Evolutionary conservation across 1,140 invertebrate genomes (phyloP), one percentile per base, ranked within the genome.

Genomic region (Diorhabda carinulata): DNA sequence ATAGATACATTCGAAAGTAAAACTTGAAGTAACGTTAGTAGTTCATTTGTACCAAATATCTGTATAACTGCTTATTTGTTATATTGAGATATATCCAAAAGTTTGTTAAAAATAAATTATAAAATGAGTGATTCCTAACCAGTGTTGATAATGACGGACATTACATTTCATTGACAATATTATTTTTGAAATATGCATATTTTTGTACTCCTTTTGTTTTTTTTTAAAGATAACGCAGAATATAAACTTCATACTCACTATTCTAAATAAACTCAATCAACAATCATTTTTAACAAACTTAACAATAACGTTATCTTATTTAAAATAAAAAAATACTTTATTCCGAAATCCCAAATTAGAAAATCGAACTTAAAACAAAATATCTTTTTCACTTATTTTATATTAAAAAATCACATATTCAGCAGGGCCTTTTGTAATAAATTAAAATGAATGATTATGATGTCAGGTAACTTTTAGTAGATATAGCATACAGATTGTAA

Each of bases 181-280:
- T 52, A 8, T 45, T 40, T 9, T 63, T 44, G 42, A 63, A 63
- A 63, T 63, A 63, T 63, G 61, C 45, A 63, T 63, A 25, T 44
- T 63, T 63, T 63, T 63, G 61, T 63, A 63, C 61, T 63, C 43
- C 43, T n/a, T 25, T 25, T 25, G 25, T 25, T 25, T 25, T 25
- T 25, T 25, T 63, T 63, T 63, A 47, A 52, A 52, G 61, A 63
- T 63, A 63, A 63, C 61, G 44, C 47, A 63, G 42, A 63, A 63
- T 63, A 63, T 42, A 63, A 63, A 44, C 60, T 61, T 40, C 43
- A 47, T 45, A 25, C 61, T 60, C 47, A 42, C 58, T 60, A 60
- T n/a, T 52, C 8, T 60, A 60, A 56, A 42, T 63, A 63, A 63
- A 63, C 25, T 44, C 61, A 63, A 63, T 43, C 25, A 63, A 63